Conservation (phyloP, 2,113 vertebrate genomes). For the Tylochromis polylepis region DNA sequence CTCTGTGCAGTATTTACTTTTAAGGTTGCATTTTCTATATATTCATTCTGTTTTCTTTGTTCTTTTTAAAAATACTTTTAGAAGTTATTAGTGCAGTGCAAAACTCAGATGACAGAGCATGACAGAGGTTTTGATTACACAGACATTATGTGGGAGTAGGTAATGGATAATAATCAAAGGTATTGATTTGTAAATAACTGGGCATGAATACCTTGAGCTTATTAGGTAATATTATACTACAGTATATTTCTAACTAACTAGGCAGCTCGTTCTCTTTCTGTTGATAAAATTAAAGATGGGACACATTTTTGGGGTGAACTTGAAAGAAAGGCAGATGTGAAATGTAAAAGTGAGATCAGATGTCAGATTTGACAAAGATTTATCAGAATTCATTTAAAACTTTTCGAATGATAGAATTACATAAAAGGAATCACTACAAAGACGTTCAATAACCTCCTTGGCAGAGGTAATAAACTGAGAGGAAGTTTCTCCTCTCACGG, state of each 20-base stretch:
- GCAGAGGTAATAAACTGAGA: not conserved
- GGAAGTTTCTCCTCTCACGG: not conserved
- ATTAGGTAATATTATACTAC: too few relatives aligned
- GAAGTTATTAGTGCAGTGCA: not conserved
- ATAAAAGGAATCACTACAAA: too few relatives aligned
- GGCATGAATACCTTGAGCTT: not conserved
- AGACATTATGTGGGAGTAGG: not conserved
- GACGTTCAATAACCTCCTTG: too few relatives aligned
- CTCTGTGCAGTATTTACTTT: not conserved
- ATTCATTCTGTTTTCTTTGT: not conserved
- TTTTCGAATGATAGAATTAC: not conserved
- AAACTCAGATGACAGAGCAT: not conserved
- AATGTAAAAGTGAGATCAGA: not conserved
- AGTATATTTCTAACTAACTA: not conserved
- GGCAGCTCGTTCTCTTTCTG: not conserved
- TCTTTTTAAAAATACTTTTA: not conserved
- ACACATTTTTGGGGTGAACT: not conserved
- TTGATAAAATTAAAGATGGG: not conserved
- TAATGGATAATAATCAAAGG: not conserved
- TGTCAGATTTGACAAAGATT: not conserved
- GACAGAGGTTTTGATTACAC: not conserved
- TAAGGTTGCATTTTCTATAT: not conserved
- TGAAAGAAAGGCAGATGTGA: not conserved
- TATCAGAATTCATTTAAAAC: not conserved
- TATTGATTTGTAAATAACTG: not conserved